Base-by-base conservation (phyloP, 2,888 invertebrate species). In the Homarus gammarus region DNA sequence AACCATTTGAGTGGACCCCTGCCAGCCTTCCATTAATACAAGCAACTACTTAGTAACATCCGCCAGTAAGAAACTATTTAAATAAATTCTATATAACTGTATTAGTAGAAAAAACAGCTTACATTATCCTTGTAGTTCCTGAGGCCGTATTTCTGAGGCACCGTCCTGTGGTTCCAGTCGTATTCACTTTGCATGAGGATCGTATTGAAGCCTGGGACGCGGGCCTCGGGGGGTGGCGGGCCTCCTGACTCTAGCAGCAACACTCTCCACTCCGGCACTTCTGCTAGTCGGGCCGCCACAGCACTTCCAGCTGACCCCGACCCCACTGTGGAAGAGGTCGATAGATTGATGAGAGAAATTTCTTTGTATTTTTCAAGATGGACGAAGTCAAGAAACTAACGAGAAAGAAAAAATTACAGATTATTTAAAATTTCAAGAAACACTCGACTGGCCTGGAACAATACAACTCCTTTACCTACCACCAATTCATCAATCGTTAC, bases 251-350 rank as follows among this genome's bases (percentile, higher is more conserved):
- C 98, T 92, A 98, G 93, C 0, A 98, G 94, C 3, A 98, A 94
- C 0, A 97, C 95, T 92, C 94, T 95, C 96, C 97, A 97, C 49
- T 95, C 94, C 0, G 95, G 94, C 92, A 96, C 95, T 93, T 96
- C 96, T 1, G 84, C 72, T 73, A 84, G n/a, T 8, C 84, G 33
- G 5, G 73, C 49, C 18, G 72, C 84, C 73, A 84, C 84, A 3
- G 36, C 84, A 22, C 84, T 84, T 36, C 84, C 84, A 5, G 68
- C 84, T 15, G 84, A 73, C 27, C 84, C 84, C 1, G 84, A 44
- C 33, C 84, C 84, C 36, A 84, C 84, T 84, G 78, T 1, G n/a
- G 18, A 27, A 36, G 73, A 56, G 33, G 49, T 18, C 18, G 6
- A 78, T 1, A 22, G 2, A 51, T 78, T 56, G 18, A 56, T 18